These are phyloP conservation scores for Trogon melanurus DNA, from an alignment of 2,113 vertebrate genomes.

Conservation along the genomic window DNA sequence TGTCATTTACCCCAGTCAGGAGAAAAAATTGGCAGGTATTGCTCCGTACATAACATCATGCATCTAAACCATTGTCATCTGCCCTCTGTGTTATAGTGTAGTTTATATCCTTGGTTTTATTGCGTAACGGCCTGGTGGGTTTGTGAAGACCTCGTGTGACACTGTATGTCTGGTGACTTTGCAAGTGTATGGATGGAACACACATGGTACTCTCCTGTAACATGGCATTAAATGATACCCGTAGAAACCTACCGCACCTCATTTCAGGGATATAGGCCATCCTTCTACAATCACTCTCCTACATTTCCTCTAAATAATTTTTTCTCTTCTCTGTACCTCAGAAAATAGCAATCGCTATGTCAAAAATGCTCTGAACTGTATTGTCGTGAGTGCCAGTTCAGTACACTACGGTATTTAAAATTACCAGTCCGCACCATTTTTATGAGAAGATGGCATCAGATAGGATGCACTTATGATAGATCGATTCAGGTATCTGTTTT, in stretches of 20 bases:
- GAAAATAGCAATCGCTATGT: neutral
- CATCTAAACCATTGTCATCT: neutral
- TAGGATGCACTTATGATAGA: neutral
- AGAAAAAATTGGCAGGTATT: slow-evolving; percentile 3
- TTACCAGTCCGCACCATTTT: neutral
- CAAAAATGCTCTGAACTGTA: neutral
- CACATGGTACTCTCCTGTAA: slow-evolving; percentile 52
- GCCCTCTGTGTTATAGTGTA: neutral
- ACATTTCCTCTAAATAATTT: neutral
- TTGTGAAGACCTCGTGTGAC: slow-evolving; percentile 35
- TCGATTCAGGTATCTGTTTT: neutral
- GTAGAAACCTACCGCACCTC: slow-evolving; percentile 40
- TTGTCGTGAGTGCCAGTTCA: neutral
- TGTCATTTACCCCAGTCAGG: neutral
- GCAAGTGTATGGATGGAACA: slow-evolving; percentile 54
- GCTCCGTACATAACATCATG: neutral
- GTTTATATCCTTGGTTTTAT: slow-evolving; percentile 4
- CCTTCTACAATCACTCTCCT: neutral
- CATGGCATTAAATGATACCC: slow-evolving; percentile 22
- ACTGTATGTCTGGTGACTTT: slow-evolving; percentile 40
- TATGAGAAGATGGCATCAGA: neutral
- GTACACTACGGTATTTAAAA: neutral
- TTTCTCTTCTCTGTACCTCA: neutral
- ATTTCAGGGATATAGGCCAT: slow-evolving; percentile 57
- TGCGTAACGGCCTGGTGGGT: slow-evolving; percentile 8